A percentile compares a stretch with the other conserved stretches of the same genome.
These are phyloP conservation scores for Cryptotis parvus DNA, from an alignment of 2,113 vertebrate species.

Conservation along the genomic window DNA sequence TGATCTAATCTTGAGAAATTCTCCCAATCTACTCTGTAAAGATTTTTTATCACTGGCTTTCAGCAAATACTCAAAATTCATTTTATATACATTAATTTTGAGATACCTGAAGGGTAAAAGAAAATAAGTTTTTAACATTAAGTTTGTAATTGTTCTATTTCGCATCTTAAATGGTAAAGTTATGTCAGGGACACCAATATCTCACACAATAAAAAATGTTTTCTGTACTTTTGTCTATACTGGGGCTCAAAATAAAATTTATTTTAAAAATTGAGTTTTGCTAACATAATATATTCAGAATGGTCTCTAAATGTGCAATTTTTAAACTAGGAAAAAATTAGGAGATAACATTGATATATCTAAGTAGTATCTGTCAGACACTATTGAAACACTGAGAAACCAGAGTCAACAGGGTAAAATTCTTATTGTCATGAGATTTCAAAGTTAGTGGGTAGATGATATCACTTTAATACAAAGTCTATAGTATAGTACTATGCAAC, in stretches of 20 bases:
- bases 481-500: background rate
- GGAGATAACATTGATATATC: background rate
- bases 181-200: background rate
- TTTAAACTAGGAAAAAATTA: too few relatives aligned
- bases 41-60: conserved; percentile 7
- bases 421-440: background rate
- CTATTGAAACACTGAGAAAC: background rate
- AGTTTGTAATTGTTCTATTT: conserved; percentile 5
- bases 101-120: background rate
- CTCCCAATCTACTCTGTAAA: background rate
- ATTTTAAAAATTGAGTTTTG: background rate
- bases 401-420: background rate
- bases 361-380: background rate
- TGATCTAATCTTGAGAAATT: conserved; percentile 9
- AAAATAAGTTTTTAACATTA: background rate
- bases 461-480: background rate
- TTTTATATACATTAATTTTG: conserved; percentile 21
- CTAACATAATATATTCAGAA: conserved; percentile 23
- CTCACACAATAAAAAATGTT: background rate
- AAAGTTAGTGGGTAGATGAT: background rate
- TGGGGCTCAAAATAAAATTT: background rate
- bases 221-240: background rate
- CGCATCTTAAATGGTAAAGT: background rate
- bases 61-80: background rate
- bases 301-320: background rate